phyloP scores from a whole-genome alignment of 1,140 invertebrate genomes.

The Aphis craccivora region DNA sequence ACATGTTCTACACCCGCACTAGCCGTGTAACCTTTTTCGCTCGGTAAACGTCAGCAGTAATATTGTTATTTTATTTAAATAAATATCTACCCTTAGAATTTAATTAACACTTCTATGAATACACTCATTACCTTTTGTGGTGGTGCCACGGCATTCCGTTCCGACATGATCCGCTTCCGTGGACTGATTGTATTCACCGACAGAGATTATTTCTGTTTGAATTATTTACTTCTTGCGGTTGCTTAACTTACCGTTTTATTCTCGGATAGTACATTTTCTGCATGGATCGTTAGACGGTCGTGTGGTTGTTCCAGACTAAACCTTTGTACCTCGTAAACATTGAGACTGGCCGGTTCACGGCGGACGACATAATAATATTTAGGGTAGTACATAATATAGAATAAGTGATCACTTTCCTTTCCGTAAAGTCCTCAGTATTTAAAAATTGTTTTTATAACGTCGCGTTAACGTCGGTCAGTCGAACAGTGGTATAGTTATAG shows the following conservation, averaged over 20 bases:
- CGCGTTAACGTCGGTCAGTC: background rate
- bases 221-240: background rate
- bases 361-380: background rate
- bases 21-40: background rate
- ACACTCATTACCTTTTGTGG: background rate
- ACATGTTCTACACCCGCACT: background rate
- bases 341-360: background rate
- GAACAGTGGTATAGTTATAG: background rate
- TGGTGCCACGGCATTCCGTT: background rate
- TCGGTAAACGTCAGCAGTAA: background rate
- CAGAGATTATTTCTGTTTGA: background rate
- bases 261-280: background rate
- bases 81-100: background rate
- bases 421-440: background rate
- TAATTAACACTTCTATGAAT: conserved; percentile 9
- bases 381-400: background rate
- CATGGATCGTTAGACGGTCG: background rate
- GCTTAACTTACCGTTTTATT: background rate
- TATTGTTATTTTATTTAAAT: conserved; percentile 13
- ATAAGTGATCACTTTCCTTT: background rate
- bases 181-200: background rate
- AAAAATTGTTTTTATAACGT: background rate
- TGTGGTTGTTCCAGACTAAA: background rate
- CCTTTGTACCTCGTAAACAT: background rate
- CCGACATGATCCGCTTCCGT: background rate